A percentile compares a stretch with the other conserved stretches of the same genome.
These are phyloP conservation scores for Fopius arisanus DNA, from an alignment of 1,140 invertebrate genomes.

Conservation along the genomic window DNA sequence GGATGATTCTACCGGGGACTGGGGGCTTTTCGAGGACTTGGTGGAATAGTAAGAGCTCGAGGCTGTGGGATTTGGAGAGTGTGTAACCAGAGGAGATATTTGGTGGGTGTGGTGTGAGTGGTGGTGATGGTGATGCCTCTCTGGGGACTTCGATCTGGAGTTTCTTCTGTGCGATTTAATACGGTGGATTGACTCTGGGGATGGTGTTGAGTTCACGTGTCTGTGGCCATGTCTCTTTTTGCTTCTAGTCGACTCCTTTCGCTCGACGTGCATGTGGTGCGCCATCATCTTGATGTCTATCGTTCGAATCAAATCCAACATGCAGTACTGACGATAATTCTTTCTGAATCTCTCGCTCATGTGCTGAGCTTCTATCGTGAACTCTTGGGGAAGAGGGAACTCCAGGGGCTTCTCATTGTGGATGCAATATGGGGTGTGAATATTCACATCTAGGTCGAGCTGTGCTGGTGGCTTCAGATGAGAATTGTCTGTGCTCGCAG, in stretches of 20 bases:
- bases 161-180: constrained; percentile 16
- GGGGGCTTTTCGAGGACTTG: background rate
- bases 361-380: background rate
- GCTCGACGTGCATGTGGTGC: constrained; percentile 25
- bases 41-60: background rate
- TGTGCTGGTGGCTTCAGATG: constrained; percentile 27
- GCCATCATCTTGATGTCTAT: constrained; percentile 58
- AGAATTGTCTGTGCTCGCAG: constrained; percentile 14
- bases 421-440: constrained; percentile 25
- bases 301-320: constrained; percentile 53
- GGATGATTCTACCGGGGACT: background rate
- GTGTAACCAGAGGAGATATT: background rate
- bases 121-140: constrained; percentile 26
- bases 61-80: background rate
- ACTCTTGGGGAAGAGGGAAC: background rate
- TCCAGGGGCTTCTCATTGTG: constrained; percentile 17
- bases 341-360: constrained; percentile 28
- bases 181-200: constrained; percentile 38
- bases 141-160: constrained; percentile 39
- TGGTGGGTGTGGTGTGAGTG: constrained; percentile 7
- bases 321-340: constrained; percentile 50
- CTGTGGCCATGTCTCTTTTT: constrained; percentile 31
- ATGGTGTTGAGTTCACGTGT: constrained; percentile 34
- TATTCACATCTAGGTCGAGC: constrained; percentile 31
- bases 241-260: constrained; percentile 35